Conservation (phyloP, 2,797 vertebrate genomes). For the Cuniculus paca region DNA sequence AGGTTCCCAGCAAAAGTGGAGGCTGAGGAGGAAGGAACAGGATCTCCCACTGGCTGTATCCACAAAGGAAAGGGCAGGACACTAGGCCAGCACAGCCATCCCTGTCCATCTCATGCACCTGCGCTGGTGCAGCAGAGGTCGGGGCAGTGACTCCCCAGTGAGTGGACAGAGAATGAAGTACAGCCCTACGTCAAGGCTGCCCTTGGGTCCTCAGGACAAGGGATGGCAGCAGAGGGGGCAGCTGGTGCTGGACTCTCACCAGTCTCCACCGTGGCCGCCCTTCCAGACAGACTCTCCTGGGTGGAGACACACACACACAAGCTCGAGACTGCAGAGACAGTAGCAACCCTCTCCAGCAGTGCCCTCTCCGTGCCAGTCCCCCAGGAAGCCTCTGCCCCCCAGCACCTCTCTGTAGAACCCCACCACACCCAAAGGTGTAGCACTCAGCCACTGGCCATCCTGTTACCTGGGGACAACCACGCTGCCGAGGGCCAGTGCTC, state of each 20-base stretch:
- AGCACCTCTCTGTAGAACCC: background rate
- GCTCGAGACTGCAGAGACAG: too few relatives aligned
- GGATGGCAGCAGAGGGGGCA: fast-evolving
- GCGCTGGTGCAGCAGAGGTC: background rate
- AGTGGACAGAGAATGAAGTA: fast-evolving
- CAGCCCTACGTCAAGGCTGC: background rate
- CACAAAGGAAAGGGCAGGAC: background rate
- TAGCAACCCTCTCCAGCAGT: background rate
- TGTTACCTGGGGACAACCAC: background rate
- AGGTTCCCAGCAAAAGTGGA: background rate
- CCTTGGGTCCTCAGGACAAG: background rate
- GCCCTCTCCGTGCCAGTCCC: fast-evolving
- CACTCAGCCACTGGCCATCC: background rate
- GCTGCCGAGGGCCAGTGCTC: background rate
- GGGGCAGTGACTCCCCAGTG: background rate
- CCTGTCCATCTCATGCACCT: background rate
- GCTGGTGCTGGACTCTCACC: background rate
- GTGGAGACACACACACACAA: fast-evolving
- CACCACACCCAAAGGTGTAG: background rate
- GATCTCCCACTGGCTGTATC: background rate
- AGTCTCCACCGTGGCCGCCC: background rate
- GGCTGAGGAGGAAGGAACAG: background rate
- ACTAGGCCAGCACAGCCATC: fast-evolving
- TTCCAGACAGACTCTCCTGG: background rate
- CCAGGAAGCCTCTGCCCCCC: background rate